Conservation (phyloP, 2,113 vertebrate genomes). For the Chaenocephalus aceratus region DNA sequence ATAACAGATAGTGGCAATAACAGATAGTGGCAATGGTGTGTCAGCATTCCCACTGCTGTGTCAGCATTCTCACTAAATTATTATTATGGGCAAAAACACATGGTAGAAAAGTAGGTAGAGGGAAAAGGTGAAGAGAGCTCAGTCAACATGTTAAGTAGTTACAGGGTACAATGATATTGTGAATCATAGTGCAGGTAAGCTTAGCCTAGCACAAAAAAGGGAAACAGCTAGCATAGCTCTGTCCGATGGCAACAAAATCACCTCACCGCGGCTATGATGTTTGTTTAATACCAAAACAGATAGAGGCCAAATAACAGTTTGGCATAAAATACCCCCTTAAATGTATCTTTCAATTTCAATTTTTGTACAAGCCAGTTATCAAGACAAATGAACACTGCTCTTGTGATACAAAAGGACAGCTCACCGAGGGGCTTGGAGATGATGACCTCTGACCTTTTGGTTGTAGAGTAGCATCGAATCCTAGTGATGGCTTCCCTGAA, state of each 20-base stretch:
- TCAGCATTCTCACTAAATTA: too few relatives aligned
- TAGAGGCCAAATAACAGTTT: neutral
- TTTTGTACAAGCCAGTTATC: too few relatives aligned
- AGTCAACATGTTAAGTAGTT: too few relatives aligned
- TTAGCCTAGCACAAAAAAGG: neutral
- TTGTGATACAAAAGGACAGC: constrained; percentile 22
- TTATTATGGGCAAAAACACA: too few relatives aligned
- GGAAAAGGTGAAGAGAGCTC: too few relatives aligned
- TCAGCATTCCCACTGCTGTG: too few relatives aligned
- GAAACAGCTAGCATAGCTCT: neutral
- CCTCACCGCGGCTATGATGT: neutral
- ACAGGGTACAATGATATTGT: too few relatives aligned
- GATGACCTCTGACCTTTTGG: constrained; percentile 74
- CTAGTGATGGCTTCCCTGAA: constrained; percentile 77
- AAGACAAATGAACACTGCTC: neutral
- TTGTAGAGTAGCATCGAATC: constrained; percentile 66
- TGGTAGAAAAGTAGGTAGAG: too few relatives aligned
- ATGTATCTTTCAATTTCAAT: neutral
- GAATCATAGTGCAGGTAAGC: too few relatives aligned
- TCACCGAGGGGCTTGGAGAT: constrained; percentile 76
- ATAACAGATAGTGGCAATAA: too few relatives aligned
- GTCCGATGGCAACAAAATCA: neutral
- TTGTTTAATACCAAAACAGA: neutral
- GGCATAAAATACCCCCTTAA: neutral
- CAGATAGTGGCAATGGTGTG: too few relatives aligned